Base-by-base conservation (phyloP, 1,140 invertebrate species). In the Trissolcus basalis region DNA sequence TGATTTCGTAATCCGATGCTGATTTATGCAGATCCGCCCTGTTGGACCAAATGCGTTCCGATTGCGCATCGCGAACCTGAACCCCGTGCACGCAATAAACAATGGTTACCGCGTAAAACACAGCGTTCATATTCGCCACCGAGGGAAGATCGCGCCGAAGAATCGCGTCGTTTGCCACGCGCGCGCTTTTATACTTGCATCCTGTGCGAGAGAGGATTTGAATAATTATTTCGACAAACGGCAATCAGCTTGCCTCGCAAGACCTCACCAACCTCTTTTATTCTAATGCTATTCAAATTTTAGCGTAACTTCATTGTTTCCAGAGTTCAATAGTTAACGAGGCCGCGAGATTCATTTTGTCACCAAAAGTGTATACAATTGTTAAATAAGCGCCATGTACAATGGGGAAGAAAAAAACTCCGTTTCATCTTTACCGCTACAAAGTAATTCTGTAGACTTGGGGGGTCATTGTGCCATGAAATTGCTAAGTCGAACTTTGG, bases 1-100 rank as follows among this genome's bases (percentile, higher is more conserved):
- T 58, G 39, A 78, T 64, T 14, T 35, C 56, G 49, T 78, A 79
- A 50, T 70, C 59, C 4, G 64, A 70, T 13, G 68, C 59, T 12
- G 74, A 75, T 47, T 74, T 69, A 63, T 76, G 71, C 14, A 80
- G 49, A 44, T 78, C 78, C 47, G 51, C 41, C 10, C 64, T 73
- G 47, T 70, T 70, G 11, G 69, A 54, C 13, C 27, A 43, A 35
- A 73, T 44, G 33, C 45, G 58, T 55, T 77, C 56, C 43, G 50
- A 47, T 44, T 77, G 50, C 15, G 36, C 39, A 0, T 78, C 76
- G 15, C 59, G 55, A 43, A 78, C 64, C 56, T 61, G 32, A 45
- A 78, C 67, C n/a, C 44, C 56, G 6, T 43, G 15, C 11, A 53
- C 76, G 49, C 39, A 45, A 36, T 47, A 78, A 41, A 60, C 36